phyloP scores from a whole-genome alignment of 2,888 invertebrate species.

The Tethea ocularis region DNA sequence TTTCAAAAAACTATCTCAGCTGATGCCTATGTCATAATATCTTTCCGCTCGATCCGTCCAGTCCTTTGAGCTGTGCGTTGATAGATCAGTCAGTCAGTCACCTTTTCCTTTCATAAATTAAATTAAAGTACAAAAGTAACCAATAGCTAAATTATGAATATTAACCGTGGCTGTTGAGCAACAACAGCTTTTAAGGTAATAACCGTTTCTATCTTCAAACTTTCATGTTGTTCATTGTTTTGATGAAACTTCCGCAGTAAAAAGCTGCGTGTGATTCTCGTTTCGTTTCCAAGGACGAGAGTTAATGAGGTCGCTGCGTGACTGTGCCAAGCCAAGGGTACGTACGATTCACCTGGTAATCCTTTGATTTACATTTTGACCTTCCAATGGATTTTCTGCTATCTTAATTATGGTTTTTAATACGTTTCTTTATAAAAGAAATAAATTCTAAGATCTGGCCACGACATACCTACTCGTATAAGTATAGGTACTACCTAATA shows the following conservation, averaged over 20 bases:
- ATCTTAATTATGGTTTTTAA: conserved; percentile 29
- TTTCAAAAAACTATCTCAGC: too few relatives aligned
- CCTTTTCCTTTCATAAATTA: too few relatives aligned
- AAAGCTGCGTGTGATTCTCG: conserved; percentile 46
- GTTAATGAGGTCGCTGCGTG: conserved; percentile 59
- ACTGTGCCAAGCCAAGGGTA: conserved; percentile 51
- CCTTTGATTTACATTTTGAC: conserved; percentile 27
- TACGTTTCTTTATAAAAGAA: neutral
- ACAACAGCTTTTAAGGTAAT: neutral
- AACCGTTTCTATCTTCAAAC: conserved; percentile 13
- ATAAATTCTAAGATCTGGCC: too few relatives aligned
- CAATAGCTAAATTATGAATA: too few relatives aligned
- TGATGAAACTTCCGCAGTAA: conserved; percentile 42
- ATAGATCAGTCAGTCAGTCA: too few relatives aligned
- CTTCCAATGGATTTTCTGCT: conserved; percentile 36
- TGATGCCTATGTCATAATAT: too few relatives aligned
- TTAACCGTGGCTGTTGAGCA: too few relatives aligned
- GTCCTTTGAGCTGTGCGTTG: too few relatives aligned
- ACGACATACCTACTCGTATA: too few relatives aligned
- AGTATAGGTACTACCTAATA: too few relatives aligned
- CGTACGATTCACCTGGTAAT: conserved; percentile 31
- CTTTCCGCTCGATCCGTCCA: too few relatives aligned
- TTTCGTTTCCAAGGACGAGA: conserved; percentile 45
- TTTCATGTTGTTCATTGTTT: conserved; percentile 22
- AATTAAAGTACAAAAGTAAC: too few relatives aligned